Evolutionary conservation across 1,140 invertebrate genomes (phyloP).

Genomic region (Saccostrea echinata): DNA sequence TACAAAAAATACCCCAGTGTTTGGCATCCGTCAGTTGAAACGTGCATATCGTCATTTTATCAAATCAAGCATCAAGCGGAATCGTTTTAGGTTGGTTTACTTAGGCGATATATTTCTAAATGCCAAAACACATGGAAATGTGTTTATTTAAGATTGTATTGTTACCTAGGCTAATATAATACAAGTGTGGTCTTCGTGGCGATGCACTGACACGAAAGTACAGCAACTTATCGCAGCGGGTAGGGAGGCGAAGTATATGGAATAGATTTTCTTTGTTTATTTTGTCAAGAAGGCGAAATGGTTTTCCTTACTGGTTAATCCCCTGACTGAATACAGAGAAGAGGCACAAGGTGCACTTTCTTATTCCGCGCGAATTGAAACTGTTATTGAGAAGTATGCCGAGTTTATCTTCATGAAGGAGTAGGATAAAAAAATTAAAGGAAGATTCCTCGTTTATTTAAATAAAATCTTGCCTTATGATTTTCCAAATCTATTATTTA

Average conservation of each 20-base stretch:
- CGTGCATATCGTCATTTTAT: background rate
- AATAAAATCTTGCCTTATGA: too few relatives aligned
- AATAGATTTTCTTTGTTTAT: conserved; percentile 31
- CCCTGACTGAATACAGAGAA: background rate
- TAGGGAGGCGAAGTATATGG: conserved; percentile 3
- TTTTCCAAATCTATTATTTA: too few relatives aligned
- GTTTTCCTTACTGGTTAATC: conserved; percentile 9
- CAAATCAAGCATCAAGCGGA: conserved; percentile 21
- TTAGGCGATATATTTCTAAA: conserved; percentile 33
- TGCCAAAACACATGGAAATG: conserved; percentile 38
- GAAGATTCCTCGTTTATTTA: too few relatives aligned
- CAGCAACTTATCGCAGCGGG: conserved; percentile 32
- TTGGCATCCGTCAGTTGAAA: conserved; percentile 25
- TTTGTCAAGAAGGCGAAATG: conserved; percentile 26
- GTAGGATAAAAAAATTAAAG: too few relatives aligned
- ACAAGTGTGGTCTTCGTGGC: conserved; percentile 28
- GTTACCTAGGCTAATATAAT: conserved; percentile 36
- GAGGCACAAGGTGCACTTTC: background rate
- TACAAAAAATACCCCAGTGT: background rate
- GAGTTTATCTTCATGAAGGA: too few relatives aligned
- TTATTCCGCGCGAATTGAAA: background rate
- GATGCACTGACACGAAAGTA: conserved; percentile 19
- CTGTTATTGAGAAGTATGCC: too few relatives aligned
- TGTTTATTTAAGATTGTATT: conserved; percentile 36
- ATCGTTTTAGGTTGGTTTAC: conserved; percentile 32